These are phyloP conservation scores for Salvator merianae DNA, from an alignment of 2,113 vertebrate species.

Conservation along the genomic window DNA sequence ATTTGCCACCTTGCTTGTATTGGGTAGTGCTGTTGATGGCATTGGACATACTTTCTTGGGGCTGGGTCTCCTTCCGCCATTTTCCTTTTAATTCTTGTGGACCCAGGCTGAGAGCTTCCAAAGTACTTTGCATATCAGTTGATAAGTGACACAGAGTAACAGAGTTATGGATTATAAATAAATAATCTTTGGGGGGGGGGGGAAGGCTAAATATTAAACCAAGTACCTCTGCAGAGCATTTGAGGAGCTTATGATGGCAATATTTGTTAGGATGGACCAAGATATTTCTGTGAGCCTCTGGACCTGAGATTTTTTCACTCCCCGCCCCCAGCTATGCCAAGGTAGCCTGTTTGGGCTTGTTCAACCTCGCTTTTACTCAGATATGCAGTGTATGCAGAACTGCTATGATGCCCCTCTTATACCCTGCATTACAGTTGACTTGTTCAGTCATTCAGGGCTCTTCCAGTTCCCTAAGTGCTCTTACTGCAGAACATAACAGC, in stretches of 20 bases:
- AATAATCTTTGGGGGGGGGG: too few relatives aligned
- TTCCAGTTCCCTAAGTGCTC: not conserved
- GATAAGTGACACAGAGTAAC: not conserved
- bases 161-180: not conserved
- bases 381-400: not conserved
- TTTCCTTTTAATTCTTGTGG: too few relatives aligned
- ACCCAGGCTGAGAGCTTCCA: not conserved
- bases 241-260: not conserved
- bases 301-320: not conserved
- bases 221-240: not conserved
- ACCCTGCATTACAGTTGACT: not conserved
- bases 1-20: not conserved
- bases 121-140: not conserved
- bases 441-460: not conserved
- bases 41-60: too few relatives aligned
- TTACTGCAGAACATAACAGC: not conserved
- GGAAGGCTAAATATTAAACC: not conserved
- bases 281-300: not conserved
- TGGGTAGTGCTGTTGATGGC: not conserved
- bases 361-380: not conserved
- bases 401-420: not conserved
- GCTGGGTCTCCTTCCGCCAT: not conserved
- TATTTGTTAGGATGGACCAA: not conserved
- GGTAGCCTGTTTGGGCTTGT: not conserved
- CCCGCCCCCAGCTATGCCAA: not conserved